Conservation (phyloP, 2,888 invertebrate species). For the Hipparchia sbordonii region DNA sequence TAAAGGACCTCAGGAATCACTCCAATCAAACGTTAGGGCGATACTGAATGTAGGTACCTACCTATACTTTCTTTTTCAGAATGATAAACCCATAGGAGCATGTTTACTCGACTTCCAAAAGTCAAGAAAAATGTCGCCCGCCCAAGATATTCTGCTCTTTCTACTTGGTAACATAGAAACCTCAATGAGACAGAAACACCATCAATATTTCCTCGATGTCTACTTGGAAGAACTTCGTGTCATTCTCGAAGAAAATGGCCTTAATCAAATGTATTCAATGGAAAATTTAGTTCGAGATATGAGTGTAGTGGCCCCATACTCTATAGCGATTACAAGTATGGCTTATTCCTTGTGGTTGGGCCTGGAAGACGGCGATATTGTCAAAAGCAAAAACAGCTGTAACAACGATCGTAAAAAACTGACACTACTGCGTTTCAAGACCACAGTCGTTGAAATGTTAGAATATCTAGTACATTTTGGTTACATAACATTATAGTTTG, state of each 20-base stretch:
- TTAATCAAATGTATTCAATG: constrained; percentile 24
- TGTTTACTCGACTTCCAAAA: constrained; percentile 41
- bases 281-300: constrained; percentile 36
- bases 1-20: no score
- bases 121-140: constrained; percentile 35
- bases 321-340: constrained; percentile 31
- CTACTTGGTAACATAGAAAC: constrained; percentile 28
- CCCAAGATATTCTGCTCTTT: constrained; percentile 36
- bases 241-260: constrained; percentile 19
- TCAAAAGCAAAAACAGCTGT: constrained; percentile 33
- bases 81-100: constrained; percentile 31
- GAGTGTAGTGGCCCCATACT: constrained; percentile 30
- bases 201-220: constrained; percentile 25
- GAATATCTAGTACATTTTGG: neutral
- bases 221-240: constrained; percentile 26
- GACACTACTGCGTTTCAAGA: constrained; percentile 16
- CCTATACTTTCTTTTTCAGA: constrained; percentile 28
- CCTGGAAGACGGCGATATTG: constrained; percentile 28
- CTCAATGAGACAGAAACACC: constrained; percentile 16
- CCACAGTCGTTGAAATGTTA: neutral
- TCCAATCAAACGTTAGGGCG: no score
- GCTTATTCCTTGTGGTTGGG: constrained; percentile 38
- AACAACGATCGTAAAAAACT: neutral
- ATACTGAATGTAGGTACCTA: no score
- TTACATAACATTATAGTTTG: neutral